phyloP scores from a whole-genome alignment of 2,113 vertebrate genomes.

The Gobiocypris rarus region DNA sequence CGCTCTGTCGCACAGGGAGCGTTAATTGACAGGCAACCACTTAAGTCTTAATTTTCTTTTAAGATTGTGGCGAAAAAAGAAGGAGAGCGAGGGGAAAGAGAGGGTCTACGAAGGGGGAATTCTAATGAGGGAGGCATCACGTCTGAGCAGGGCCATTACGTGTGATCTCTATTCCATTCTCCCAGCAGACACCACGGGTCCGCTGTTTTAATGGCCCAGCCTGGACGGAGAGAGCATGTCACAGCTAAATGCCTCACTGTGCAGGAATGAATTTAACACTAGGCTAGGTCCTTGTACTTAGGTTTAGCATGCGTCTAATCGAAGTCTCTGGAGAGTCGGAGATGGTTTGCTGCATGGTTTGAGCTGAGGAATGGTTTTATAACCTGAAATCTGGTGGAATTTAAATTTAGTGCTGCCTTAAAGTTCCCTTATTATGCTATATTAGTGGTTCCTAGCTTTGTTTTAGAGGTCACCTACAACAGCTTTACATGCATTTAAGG shows the following conservation, averaged over 20 bases:
- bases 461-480: too few relatives aligned
- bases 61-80: conserved; percentile 61
- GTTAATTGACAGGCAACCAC: conserved; percentile 68
- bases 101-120: conserved; percentile 57
- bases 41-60: conserved; percentile 69
- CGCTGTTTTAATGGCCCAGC: conserved; percentile 52
- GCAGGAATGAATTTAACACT: conserved; percentile 54
- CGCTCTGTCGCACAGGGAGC: conserved; percentile 62
- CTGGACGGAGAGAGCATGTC: conserved; percentile 58
- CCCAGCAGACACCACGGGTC: conserved; percentile 57
- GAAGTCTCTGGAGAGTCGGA: conserved; percentile 52
- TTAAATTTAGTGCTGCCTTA: background rate
- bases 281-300: conserved; percentile 45
- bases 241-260: conserved; percentile 55
- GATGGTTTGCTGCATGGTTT: conserved; percentile 40
- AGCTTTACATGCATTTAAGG: too few relatives aligned
- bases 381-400: conserved; percentile 14
- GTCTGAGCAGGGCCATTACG: conserved; percentile 56
- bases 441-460: too few relatives aligned
- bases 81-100: conserved; percentile 47
- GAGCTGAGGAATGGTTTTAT: conserved; percentile 39
- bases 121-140: conserved; percentile 60
- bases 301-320: conserved; percentile 51
- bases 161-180: conserved; percentile 61
- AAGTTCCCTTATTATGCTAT: background rate